phyloP scores from a whole-genome alignment of 2,113 vertebrate genomes.

The Crotalus helleri region DNA sequence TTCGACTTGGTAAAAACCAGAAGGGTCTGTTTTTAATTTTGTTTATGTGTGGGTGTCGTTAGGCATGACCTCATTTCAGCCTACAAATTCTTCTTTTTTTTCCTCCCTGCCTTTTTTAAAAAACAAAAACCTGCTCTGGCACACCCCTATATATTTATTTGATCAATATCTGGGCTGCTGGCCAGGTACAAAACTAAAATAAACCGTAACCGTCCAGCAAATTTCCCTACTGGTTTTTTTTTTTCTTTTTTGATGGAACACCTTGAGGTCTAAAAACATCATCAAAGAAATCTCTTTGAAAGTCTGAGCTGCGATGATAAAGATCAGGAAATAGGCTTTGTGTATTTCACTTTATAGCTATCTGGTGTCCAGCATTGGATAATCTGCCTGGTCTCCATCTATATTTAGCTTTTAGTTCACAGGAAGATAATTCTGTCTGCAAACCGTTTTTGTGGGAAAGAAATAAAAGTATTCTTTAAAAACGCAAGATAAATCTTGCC shows the following conservation, averaged over 20 bases:
- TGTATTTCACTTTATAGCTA: not conserved
- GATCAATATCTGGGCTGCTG: not conserved
- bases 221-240: not conserved
- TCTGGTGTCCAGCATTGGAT: not conserved
- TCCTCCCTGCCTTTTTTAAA: not conserved
- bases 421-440: conserved; percentile 37
- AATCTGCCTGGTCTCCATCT: not conserved
- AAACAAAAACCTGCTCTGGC: not conserved
- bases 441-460: not conserved
- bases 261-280: not conserved
- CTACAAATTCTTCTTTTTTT: not conserved
- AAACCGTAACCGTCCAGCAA: not conserved
- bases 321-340: not conserved
- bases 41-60: not conserved
- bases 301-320: not conserved
- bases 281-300: not conserved
- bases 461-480: not conserved
- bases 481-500: conserved; percentile 7
- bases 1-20: not conserved
- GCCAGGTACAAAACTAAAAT: not conserved
- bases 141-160: not conserved
- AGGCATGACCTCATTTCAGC: rapidly evolving
- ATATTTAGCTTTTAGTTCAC: conserved; percentile 56
- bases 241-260: not conserved
- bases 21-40: rapidly evolving